Base-by-base conservation (phyloP, 2,888 invertebrate species). In the Leptopilina myrica region DNA sequence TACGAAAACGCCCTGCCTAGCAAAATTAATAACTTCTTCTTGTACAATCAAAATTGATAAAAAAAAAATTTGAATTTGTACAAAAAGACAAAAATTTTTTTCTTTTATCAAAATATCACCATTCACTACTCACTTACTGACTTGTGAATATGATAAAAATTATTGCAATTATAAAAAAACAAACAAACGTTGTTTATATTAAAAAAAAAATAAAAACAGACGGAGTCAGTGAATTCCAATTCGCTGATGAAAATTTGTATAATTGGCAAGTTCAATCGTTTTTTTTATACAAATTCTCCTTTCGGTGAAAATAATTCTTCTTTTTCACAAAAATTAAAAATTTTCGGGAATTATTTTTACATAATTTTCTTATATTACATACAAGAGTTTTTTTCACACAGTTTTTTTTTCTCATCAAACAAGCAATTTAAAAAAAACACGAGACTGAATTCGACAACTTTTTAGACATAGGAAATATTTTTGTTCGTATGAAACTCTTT, bases 71-170 rank as follows among this genome's bases (percentile, higher is more conserved):
- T 79, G 43, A 53, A 73, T 75, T 77, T 62, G 76, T 81, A 77
- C 67, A 73, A 76, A 9, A 64, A 78, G 40, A 66, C 65, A 76
- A 66, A 43, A 64, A 33, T 2, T 1, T 33, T 33, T 33, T 33
- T 33, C 46, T 73, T 80, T 66, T 56, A 66, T 77, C 66, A 79
- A 80, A 80, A 78, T 81, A 81, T 81, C 78, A 81, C 81, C 69
- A 73, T 79, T 80, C 76, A 64, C 77, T 73, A 73, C 56, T 73
- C 73, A 33, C 56, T 33, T 73, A 26, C 56, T 73, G 56, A 73
- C 56, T 53, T 33, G 56, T 73, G 56, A 73, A 56, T 33, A 73
- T 73, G 73, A 73, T 73, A 26, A 15, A 15, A 40, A 56, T 73
- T 33, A 33, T 33, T 33, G 33, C 33, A 33, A 26, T 15, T 40